Percentiles rank a stretch among this genome's conserved stretches.
phyloP scores from a whole-genome alignment of 1,140 invertebrate genomes.

The Psix sp. region DNA sequence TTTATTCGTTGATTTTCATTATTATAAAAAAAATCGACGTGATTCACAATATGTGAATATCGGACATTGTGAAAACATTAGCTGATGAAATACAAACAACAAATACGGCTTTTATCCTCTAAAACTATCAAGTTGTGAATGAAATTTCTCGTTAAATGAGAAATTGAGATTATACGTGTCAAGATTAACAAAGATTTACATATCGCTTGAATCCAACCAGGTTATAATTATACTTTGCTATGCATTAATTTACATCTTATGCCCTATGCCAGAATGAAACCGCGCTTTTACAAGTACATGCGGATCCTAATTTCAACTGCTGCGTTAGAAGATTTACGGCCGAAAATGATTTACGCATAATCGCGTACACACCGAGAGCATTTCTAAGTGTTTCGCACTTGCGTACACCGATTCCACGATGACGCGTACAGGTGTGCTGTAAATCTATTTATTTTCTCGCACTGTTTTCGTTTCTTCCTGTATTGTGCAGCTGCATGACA shows the following conservation, averaged over 20 bases:
- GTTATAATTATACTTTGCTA: slow-evolving; percentile 24
- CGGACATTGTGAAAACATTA: too few relatives aligned
- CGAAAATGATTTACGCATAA: slow-evolving; percentile 44
- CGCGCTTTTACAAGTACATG: slow-evolving; percentile 15
- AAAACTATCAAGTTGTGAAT: too few relatives aligned
- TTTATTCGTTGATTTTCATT: too few relatives aligned
- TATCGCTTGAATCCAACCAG: slow-evolving; percentile 7
- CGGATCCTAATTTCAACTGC: slow-evolving; percentile 30
- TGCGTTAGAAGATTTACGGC: slow-evolving; percentile 26
- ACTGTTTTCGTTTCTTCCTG: slow-evolving; percentile 38
- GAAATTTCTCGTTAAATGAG: too few relatives aligned
- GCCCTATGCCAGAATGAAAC: slow-evolving; percentile 1
- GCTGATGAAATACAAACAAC: too few relatives aligned
- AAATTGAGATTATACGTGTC: background rate
- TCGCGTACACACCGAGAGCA: slow-evolving; percentile 30
- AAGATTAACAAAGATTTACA: slow-evolving; percentile 4
- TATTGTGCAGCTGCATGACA: slow-evolving; percentile 34
- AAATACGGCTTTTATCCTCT: too few relatives aligned
- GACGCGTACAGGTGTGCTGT: slow-evolving; percentile 33
- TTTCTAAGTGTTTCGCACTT: slow-evolving; percentile 32
- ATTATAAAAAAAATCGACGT: too few relatives aligned
- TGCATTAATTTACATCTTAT: slow-evolving; percentile 25
- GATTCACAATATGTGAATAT: too few relatives aligned
- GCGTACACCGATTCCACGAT: slow-evolving; percentile 21
- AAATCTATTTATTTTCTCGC: slow-evolving; percentile 53